Base-by-base conservation (phyloP, 2,888 invertebrate species). In the Catonia carolina region DNA sequence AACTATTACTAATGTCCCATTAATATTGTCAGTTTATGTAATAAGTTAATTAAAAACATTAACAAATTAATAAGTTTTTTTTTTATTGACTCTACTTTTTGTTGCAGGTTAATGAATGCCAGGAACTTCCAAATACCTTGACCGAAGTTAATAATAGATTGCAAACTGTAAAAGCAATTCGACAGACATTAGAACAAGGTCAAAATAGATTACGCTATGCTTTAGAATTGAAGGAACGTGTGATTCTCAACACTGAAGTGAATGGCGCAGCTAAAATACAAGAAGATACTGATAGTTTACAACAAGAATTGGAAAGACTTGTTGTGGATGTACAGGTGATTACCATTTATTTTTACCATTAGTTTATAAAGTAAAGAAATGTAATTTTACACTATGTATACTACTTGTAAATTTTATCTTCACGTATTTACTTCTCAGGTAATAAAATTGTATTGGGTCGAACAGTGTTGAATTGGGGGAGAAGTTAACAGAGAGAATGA, bases 111-210 rank as follows among this genome's bases (percentile, higher is more conserved):
- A 82, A 81, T 62, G 85, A 88, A 65, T 89, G 92, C 63, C 81
- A 83, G 53, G 86, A 88, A 67, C 83, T 89, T 61, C 88, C 90
- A 0, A 86, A 85, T 65, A 86, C 86, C 0, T 73, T 92, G 45
- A 80, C 82, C 53, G 94, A 94, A 72, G 86, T 95, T 12, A 89
- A 90, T 69, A 85, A 82, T 65, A 91, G 91, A 70, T 73, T 96
- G 1, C 88, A 89, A 66, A 85, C 85, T 0, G 85, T 94, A 0
- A 91, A 95, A 75, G 83, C 86, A 17, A 81, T 96, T 23, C 82
- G 93, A n/a, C 89, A 92, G 68, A 88, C 89, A 0, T 77, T 96
- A 50, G 95, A 96, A 70, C 92, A 94, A 69, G 96, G 95, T 0
- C 93, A 95, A 69, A 88, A 88, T 67, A 86, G 87, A 67, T 71